Base-by-base conservation (phyloP, 2,888 invertebrate genomes). In the Byasa hedistus region DNA sequence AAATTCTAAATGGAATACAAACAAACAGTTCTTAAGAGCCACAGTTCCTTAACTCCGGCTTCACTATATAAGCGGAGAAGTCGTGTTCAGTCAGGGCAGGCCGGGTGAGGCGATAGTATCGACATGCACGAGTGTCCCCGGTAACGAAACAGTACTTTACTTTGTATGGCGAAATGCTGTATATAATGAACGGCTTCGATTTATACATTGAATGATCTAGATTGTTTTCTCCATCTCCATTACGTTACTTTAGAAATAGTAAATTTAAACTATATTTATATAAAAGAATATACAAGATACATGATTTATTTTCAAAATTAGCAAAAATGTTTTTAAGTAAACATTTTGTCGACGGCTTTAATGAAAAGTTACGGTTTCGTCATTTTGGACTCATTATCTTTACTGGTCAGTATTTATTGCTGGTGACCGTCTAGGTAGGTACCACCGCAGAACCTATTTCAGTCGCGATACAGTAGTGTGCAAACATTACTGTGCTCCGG, bases 61-160 rank as follows among this genome's bases (percentile, higher is more conserved):
- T 60, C 23, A 15, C 65, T 57, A 48, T 61, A 61, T 66, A 59
- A 52, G 60, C 56, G 64, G 57, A 64, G 60, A 70, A 77, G 78
- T 79, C 79, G 79, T 76, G 79, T 78, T 73, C 76, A 74, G 78
- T 77, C 80, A 83, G 85, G 83, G 80, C 83, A 80, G 81, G 84
- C 82, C 83, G 84, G 84, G 84, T 80, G 85, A 83, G 77, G 72
- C 76, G 87, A 88, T 87, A 79, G 78, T 80, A 87, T 87, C 88
- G 79, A 75, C 69, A 68, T 72, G 67, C 74, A 76, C 77, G 76
- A 78, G 72, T 75, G 73, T 73, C 74, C 73, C 74, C 72, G 69
- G 72, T 71, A 72, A 70, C 74, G 68, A 69, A 71, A 69, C 69
- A 68, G 66, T 60, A 60, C 65, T 73, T 71, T 60, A 60, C 65